A percentile compares a stretch with the other conserved stretches of the same genome.
These are phyloP conservation scores for Labrus mixtus DNA, from an alignment of 2,113 vertebrate genomes.

Conservation along the genomic window DNA sequence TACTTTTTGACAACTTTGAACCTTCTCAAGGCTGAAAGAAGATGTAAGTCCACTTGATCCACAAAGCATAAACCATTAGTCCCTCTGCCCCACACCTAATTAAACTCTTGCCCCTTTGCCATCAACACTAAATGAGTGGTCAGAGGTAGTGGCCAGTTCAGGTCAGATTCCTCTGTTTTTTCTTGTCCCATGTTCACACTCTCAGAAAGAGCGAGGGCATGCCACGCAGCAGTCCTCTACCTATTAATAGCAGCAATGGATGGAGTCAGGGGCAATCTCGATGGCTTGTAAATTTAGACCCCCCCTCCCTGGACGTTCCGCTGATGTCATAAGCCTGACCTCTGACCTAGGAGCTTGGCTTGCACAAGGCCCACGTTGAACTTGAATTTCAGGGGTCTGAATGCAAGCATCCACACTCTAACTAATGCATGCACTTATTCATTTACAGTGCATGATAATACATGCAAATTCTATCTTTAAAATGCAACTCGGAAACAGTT, in stretches of 20 bases:
- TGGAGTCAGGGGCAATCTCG: conserved; percentile 65
- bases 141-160: conserved; percentile 59
- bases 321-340: conserved; percentile 76
- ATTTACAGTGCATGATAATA: background rate
- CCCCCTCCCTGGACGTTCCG: conserved; percentile 68
- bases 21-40: conserved; percentile 6
- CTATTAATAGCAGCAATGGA: conserved; percentile 80
- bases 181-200: conserved; percentile 71
- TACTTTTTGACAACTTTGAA: background rate
- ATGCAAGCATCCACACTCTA: conserved; percentile 2
- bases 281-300: conserved; percentile 79
- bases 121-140: conserved; percentile 56
- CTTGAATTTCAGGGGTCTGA: conserved; percentile 53
- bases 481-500: background rate
- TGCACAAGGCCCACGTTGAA: conserved; percentile 61
- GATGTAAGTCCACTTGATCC: conserved; percentile 7
- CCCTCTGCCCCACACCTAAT: conserved; percentile 44
- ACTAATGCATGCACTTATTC: background rate
- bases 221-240: conserved; percentile 71
- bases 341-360: conserved; percentile 74
- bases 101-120: conserved; percentile 52
- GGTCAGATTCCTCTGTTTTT: conserved; percentile 74
- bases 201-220: conserved; percentile 56
- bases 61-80: conserved; percentile 53
- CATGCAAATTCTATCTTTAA: background rate